Conservation (phyloP, 2,888 invertebrate species). For the Eupithecia centaureata region DNA sequence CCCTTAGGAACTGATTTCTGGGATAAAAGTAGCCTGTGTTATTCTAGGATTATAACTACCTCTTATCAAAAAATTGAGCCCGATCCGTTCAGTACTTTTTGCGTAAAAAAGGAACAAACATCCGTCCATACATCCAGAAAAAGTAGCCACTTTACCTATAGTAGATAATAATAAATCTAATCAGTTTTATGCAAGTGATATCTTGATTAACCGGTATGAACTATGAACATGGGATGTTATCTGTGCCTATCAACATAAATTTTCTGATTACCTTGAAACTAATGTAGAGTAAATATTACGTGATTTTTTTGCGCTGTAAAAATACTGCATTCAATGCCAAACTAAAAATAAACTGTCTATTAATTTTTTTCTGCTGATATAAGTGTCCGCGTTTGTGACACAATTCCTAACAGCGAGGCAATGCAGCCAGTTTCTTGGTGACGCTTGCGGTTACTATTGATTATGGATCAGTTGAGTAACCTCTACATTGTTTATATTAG, state of each 20-base stretch:
- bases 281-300: constrained; percentile 7
- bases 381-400: not conserved
- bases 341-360: not conserved
- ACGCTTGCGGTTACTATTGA: no score
- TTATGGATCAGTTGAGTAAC: no score
- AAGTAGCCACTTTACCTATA: not conserved
- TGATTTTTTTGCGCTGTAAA: not conserved
- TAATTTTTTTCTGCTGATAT: not conserved
- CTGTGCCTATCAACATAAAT: not conserved
- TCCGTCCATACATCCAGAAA: no score
- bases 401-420: not conserved
- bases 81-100: no score
- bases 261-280: not conserved
- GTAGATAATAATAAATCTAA: not conserved
- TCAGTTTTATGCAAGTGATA: not conserved
- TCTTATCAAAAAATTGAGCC: no score
- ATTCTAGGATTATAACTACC: no score
- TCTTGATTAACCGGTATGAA: not conserved
- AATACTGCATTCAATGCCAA: constrained; percentile 3
- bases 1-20: no score
- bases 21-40: no score
- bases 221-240: not conserved
- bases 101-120: no score
- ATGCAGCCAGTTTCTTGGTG: no score
- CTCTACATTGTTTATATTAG: no score